Conservation (phyloP, 2,888 invertebrate genomes). For the Melipona bicolor region DNA sequence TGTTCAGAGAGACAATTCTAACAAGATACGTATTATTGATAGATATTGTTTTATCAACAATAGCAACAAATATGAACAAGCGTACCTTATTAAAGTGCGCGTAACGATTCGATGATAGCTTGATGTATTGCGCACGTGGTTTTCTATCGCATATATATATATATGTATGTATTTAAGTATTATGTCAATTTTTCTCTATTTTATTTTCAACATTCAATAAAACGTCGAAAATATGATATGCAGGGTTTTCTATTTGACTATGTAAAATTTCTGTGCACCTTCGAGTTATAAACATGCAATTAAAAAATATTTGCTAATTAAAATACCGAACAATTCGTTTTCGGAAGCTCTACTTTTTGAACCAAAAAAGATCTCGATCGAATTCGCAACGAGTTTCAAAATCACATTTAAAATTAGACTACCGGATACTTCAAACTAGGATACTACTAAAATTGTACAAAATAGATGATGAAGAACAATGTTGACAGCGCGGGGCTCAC, state of each 20-base stretch:
- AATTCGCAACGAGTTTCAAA: background rate
- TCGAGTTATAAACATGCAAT: background rate
- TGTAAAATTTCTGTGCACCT: background rate
- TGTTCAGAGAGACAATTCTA: background rate
- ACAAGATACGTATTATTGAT: background rate
- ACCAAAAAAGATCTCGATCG: background rate
- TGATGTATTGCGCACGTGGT: slow-evolving; percentile 45
- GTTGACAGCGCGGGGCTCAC: slow-evolving; percentile 40
- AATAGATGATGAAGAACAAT: background rate
- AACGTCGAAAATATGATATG: background rate
- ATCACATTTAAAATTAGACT: background rate
- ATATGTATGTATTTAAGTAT: background rate
- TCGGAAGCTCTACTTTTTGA: background rate
- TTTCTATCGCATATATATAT: slow-evolving; percentile 31
- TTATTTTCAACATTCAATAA: background rate
- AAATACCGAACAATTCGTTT: background rate
- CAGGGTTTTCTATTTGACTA: slow-evolving; percentile 12
- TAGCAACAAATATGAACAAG: slow-evolving; percentile 7
- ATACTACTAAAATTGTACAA: background rate
- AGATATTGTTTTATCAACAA: background rate
- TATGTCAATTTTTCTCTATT: background rate
- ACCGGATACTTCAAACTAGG: background rate
- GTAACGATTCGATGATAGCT: slow-evolving; percentile 19
- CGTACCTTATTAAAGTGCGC: slow-evolving; percentile 41
- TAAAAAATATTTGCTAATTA: background rate